phyloP scores from a whole-genome alignment of 2,797 vertebrate genomes.

The Rhabdomys pumilio region DNA sequence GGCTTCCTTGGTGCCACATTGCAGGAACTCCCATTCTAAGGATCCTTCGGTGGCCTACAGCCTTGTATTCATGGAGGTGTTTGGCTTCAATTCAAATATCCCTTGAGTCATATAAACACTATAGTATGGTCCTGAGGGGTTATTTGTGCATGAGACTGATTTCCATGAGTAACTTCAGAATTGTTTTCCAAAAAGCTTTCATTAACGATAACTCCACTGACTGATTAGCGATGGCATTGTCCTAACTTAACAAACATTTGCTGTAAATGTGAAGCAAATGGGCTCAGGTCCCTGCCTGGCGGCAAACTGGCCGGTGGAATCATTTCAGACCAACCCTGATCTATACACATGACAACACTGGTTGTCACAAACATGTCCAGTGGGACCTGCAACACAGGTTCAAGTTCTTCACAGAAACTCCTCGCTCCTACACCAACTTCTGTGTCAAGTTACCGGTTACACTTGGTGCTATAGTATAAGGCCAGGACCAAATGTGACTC shows the following conservation, averaged over 20 bases:
- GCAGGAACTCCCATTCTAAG: not conserved
- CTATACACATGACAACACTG: not conserved
- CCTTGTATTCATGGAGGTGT: not conserved
- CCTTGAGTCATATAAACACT: not conserved
- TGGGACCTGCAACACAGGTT: not conserved
- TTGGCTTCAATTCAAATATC: constrained; percentile 19
- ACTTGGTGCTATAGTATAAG: not conserved
- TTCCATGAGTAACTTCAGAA: not conserved
- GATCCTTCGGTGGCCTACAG: not conserved
- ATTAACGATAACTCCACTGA: constrained; percentile 30
- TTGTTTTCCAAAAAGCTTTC: constrained; percentile 25
- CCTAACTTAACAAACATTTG: constrained; percentile 16
- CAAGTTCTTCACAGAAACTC: not conserved
- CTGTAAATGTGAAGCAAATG: constrained; percentile 6
- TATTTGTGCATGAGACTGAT: not conserved
- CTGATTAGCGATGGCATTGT: not conserved
- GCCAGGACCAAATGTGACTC: not conserved
- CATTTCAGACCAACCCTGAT: not conserved
- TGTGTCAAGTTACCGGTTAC: not conserved
- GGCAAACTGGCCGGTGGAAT: not conserved
- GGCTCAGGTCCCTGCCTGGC: not conserved
- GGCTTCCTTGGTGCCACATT: not conserved
- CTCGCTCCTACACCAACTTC: not conserved
- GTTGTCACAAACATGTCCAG: not conserved
- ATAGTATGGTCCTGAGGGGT: not conserved